phyloP scores from a whole-genome alignment of 2,797 vertebrate genomes.

The Darevskia mixta region DNA sequence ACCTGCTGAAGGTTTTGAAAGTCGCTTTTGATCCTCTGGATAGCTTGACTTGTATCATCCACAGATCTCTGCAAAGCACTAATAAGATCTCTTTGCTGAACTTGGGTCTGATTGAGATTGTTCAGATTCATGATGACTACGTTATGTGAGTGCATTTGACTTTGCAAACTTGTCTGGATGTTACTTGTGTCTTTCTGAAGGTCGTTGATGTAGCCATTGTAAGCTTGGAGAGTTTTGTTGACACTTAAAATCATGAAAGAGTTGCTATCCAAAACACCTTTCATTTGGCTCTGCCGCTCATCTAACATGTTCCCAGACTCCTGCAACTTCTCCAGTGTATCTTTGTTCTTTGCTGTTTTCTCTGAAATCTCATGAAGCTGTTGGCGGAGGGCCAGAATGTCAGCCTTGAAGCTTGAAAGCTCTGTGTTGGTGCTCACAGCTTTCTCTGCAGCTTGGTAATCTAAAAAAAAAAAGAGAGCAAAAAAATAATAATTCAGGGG shows the following conservation, averaged over 20 bases:
- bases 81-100: conserved; percentile 89
- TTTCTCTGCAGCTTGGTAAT: conserved; percentile 91
- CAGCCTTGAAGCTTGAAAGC: conserved; percentile 91
- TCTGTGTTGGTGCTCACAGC: conserved; percentile 91
- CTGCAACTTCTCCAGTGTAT: conserved; percentile 89
- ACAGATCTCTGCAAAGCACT: conserved; percentile 87
- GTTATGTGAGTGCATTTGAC: conserved; percentile 87
- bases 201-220: conserved; percentile 84
- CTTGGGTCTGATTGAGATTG: conserved; percentile 92
- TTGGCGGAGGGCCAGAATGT: conserved; percentile 88
- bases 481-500: conserved; percentile 19
- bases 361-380: conserved; percentile 90
- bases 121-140: conserved; percentile 87
- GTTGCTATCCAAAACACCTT: conserved; percentile 86
- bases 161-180: conserved; percentile 90
- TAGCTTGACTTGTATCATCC: conserved; percentile 89
- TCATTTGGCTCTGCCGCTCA: conserved; percentile 88
- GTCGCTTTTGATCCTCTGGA: conserved; percentile 90
- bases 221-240: conserved; percentile 90
- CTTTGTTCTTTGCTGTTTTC: conserved; percentile 89
- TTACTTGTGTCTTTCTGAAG: conserved; percentile 88
- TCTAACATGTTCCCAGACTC: conserved; percentile 85
- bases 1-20: conserved; percentile 91
- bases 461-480: conserved; percentile 74
- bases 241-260: conserved; percentile 86